These are phyloP conservation scores for Ichneumoninae sp. DNA, from an alignment of 2,888 invertebrate genomes.

Conservation along the genomic window DNA sequence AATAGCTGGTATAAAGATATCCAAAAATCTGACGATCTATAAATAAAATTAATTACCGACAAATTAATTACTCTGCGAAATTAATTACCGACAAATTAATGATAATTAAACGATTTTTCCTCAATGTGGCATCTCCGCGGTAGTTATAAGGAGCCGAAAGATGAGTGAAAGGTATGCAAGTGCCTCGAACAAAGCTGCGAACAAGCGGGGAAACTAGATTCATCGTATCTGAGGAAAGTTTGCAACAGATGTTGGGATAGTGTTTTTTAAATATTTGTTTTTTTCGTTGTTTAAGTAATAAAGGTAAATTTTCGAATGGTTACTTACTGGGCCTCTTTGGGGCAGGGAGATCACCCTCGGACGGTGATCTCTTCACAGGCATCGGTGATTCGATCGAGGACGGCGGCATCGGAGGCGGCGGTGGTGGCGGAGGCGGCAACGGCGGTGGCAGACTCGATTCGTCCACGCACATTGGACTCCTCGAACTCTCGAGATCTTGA, in stretches of 20 bases:
- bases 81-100: background rate
- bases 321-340: slow-evolving; percentile 94
- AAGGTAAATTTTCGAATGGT: background rate
- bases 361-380: slow-evolving; percentile 89
- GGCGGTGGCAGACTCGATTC: slow-evolving; percentile 80
- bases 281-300: background rate
- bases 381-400: slow-evolving; percentile 82
- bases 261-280: background rate
- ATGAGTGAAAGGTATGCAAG: slow-evolving; percentile 39
- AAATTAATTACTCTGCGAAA: background rate
- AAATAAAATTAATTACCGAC: background rate
- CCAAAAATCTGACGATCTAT: background rate
- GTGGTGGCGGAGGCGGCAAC: slow-evolving; percentile 79
- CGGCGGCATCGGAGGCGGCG: slow-evolving; percentile 76
- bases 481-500: slow-evolving; percentile 79
- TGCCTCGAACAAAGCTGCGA: slow-evolving; percentile 38
- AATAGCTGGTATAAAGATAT: background rate
- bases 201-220: slow-evolving; percentile 36
- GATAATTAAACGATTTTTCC: background rate
- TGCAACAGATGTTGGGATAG: background rate
- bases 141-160: slow-evolving; percentile 4
- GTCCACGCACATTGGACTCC: slow-evolving; percentile 81
- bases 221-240: background rate
- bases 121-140: background rate
- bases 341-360: slow-evolving; percentile 90